Base-by-base conservation (phyloP, 2,113 vertebrate genomes). In the Vulpes lagopus region DNA sequence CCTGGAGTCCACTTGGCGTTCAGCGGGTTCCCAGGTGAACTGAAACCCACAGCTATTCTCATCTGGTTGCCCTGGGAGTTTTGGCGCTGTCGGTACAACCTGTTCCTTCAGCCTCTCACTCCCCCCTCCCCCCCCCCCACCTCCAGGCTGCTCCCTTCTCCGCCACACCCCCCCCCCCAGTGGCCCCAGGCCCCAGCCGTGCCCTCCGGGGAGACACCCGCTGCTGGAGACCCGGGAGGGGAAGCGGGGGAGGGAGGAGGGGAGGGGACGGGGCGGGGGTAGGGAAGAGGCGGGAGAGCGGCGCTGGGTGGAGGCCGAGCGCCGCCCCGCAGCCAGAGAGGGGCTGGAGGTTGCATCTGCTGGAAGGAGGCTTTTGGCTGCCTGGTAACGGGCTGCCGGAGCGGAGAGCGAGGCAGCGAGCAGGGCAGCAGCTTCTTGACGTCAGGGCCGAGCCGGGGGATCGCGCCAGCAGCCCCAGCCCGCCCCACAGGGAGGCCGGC, bases 351-450 rank as follows among this genome's bases (percentile, higher is more conserved):
- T 80, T 93, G 98, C 97, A 85, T 96, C 96, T 95, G 96, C 93
- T 65, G 95, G 85, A 95, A 96, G 85, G 69, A 87, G 87, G 97
- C 89, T 95, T 97, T 83, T 55, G 73, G 97, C 98, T 98, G 98
- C 97, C 86, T 97, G 97, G 98, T 98, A 98, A 98, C 98, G 1
- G 84, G 92, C 90, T 96, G 97, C 96, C 86, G 57, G 97, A 84
- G 35, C 76, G 12, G 12, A 43, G 87, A 89, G 60, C 10, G 62
- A 78, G 69, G 82, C 96, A 81, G 95, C 65, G 95, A 89, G 93
- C 95, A 69, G 95, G 91, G 95, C 95, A 83, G 94, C 78, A 55
- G 93, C 90, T 95, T 95, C 97, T 60, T 98, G 95, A 97, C 97
- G 96, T 97, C 97, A 97, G 96, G 97, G 94, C 92, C 92, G 32